Evolutionary conservation across 2,113 vertebrate species (phyloP), one percentile per base, ranked within the genome.

Genomic region (Deroptyus accipitrinus): DNA sequence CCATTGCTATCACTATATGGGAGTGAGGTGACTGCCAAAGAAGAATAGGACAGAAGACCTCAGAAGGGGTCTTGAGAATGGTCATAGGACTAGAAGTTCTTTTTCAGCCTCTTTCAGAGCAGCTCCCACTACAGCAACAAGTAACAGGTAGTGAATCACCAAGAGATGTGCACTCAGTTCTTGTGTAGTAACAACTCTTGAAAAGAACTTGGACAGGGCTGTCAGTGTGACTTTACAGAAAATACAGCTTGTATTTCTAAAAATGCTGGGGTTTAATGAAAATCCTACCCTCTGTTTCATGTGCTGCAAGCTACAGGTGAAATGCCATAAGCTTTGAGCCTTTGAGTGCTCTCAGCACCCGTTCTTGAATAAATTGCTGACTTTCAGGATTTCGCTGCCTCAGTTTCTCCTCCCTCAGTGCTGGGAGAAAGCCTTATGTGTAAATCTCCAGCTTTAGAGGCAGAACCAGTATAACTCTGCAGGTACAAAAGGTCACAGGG

Each of bases 341-440:
- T 86, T 93, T 16, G 35, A 88, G 79, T 80, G 85, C 79, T 77
- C 68, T 94, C 63, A 78, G 84, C 72, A 83, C 83, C 46, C 68
- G 39, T 85, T 83, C 63, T 77, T 81, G 85, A 91, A 69, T 81
- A 94, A 90, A 75, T 55, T 92, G 49, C 64, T 86, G 64, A 39
- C 52, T 90, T 93, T 90, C 46, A 82, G 86, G 81, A 67, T 91
- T 95, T 91, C 86, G 57, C 62, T 89, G 94, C 90, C 92, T 91
- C 84, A 79, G 86, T 95, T 97, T 95, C 86, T 83, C 81, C 63
- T 91, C 49, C 49, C 49, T 85, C 57, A 44, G 48, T 66, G 46
- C 39, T 78, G n/a, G 49, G 63, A 91, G 81, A 66, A 92, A 96
- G 79, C 24, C 2, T 0, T 42, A 14, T 27, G 23, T 69, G 25